Evolutionary conservation across 2,888 invertebrate species (phyloP).

Genomic region (Meganola albula): DNA sequence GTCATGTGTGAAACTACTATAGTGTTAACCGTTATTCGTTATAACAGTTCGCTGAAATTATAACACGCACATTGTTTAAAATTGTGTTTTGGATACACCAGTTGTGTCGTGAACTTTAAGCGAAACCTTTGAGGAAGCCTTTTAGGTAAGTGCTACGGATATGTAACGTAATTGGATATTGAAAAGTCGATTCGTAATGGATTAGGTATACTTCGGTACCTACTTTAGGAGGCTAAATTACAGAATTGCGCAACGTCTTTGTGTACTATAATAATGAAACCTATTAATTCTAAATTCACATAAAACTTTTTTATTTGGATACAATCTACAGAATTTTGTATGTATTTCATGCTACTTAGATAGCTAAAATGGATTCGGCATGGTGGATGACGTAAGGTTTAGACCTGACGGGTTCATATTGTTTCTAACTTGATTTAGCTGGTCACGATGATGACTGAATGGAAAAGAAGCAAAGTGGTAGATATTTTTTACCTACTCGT

Average conservation of each 20-base stretch:
- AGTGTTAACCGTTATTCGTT: conserved; percentile 7
- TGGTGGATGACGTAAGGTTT: conserved; percentile 52
- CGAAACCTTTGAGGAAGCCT: conserved; percentile 51
- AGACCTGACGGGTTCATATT: conserved; percentile 33
- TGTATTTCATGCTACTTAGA: conserved; percentile 33
- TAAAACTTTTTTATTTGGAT: conserved; percentile 3
- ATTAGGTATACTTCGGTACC: conserved; percentile 10
- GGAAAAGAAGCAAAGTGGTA: conserved; percentile 24
- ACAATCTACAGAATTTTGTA: conserved; percentile 17
- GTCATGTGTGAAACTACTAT: conserved; percentile 24
- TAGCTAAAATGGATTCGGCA: conserved; percentile 49
- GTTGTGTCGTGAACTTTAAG: conserved; percentile 32
- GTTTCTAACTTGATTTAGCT: conserved; percentile 28
- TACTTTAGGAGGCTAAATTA: conserved; percentile 2
- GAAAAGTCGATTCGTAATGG: conserved; percentile 24
- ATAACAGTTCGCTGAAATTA: conserved; percentile 14
- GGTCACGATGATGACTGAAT: conserved; percentile 37
- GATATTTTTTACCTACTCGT: conserved; percentile 9
- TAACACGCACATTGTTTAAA: conserved; percentile 15
- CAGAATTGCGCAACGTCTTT: conserved; percentile 19
- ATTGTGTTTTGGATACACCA: conserved; percentile 29
- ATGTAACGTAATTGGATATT: conserved; percentile 46
- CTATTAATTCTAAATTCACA: conserved; percentile 1
- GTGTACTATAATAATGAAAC: not conserved
- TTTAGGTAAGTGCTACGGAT: conserved; percentile 44